Evolutionary conservation across 2,797 vertebrate species (phyloP), one percentile per base, ranked within the genome.

Genomic region (Mus caroli): DNA sequence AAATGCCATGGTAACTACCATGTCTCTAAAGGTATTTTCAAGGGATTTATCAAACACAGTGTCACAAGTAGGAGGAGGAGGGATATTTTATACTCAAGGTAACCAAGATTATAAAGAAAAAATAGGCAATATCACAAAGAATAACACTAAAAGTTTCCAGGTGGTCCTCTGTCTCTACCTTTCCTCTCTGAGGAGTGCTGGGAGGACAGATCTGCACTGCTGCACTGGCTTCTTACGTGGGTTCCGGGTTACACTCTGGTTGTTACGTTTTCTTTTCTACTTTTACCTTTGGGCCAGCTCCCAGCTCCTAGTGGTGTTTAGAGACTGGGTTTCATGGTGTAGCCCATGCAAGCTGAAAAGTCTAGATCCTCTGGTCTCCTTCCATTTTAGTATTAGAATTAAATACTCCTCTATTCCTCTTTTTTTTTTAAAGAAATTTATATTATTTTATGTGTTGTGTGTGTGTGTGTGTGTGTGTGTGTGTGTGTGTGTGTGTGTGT

Each of bases 31-130:
- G 34, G 67, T 69, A 67, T 31, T 67, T 67, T 67, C 28, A 67
- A 86, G 73, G 50, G 67, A 86, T 19, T 15, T 34, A 67, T 77
- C 79, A 86, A 88, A 82, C 50, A 91, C 77, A 93, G 19, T 85
- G 71, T 84, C 62, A 78, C 50, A 52, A 76, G 78, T 62, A 85
- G 88, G 71, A 46, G 43, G 14, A 52, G 19, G 43, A 88, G 24
- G 31, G 1, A 28, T 82, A 73, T n/a, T 82, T 86, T 54, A 77
- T 34, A 58, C 56, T 10, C 46, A 58, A 88, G 34, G 43, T 76
- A 79, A 54, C 77, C n/a, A 60, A 60, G 79, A 60, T 26, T 46
- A 88, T 60, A 56, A 80, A 80, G 78, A 94, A 31, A 28, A 88
- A 88, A 88, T 0, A 73, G 84, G n/a, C 34, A 80, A 13, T 24